Base-by-base conservation (phyloP, 2,888 invertebrate genomes). In the Pegoplata infirma region DNA sequence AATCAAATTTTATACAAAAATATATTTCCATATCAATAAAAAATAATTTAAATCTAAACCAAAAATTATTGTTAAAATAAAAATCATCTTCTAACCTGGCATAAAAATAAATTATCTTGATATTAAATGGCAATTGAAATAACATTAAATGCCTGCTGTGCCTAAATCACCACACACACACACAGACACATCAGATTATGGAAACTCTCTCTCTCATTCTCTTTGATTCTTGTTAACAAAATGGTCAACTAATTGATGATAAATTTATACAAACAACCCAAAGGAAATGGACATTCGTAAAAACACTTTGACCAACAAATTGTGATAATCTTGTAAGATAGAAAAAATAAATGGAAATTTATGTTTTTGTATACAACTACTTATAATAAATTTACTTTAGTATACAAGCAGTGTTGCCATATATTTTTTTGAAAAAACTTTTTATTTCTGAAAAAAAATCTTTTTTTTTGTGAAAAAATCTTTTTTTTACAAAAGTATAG, bases 241-340 rank as follows among this genome's bases (percentile, higher is more conserved):
- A 78, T 73, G 69, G 58, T 69, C 59, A 66, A 69, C 74, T 74
- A 78, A 78, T 78, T 78, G 78, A 74, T 74, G 64, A 74, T 69
- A 69, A 78, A 78, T 69, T 74, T 64, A 74, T 74, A 66, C 73
- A 74, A 64, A 59, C 17, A 58, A 53, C 73, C 32, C n/a, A 61
- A 47, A 44, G 53, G 58, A 68, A 64, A 77, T 21, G 58, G 63
- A 19, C 53, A 66, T 66, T 28, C 14, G 59, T 12, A 58, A 51
- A 58, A n/a, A 32, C 59, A 28, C 23, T 47, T 4, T 32, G 7
- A 36, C 12, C 28, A 68, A 63, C 77, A 77, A 77, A 68, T 76
- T 77, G 61, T 49, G 72, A 68, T 77, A 77, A 77, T 77, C 77
- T 74, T 69, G 53, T 59, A 63, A 74, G 56, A 67, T 40, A 73